phyloP scores from a whole-genome alignment of 2,888 invertebrate species.

The Busseola fusca region DNA sequence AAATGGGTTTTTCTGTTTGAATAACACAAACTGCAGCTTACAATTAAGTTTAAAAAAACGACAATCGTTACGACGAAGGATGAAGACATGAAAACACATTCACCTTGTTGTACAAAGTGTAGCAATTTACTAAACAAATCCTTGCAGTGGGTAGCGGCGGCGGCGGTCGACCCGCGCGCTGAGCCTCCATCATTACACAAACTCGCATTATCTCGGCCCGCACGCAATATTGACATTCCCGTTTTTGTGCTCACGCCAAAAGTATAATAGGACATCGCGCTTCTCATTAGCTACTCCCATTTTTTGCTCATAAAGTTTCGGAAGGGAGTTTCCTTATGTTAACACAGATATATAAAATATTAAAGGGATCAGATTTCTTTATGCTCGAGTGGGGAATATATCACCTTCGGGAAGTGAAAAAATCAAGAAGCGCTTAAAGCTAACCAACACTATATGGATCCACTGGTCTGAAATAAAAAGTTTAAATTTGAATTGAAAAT shows the following conservation, averaged over 20 bases:
- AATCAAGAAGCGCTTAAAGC: conserved; percentile 58
- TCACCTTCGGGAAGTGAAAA: conserved; percentile 47
- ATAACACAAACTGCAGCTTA: background rate
- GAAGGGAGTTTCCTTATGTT: conserved; percentile 66
- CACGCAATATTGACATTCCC: conserved; percentile 78
- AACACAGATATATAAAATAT: conserved; percentile 69
- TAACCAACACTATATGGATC: too few relatives aligned
- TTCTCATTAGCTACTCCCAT: conserved; percentile 70
- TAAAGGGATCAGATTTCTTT: conserved; percentile 64
- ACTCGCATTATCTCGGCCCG: conserved; percentile 67
- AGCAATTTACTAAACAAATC: conserved; percentile 66
- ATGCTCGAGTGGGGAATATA: conserved; percentile 53
- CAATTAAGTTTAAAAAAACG: conserved; percentile 18
- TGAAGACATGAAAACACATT: conserved; percentile 61
- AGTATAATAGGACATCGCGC: conserved; percentile 69
- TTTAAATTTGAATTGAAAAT: conserved; percentile 47
- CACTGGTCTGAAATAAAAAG: too few relatives aligned
- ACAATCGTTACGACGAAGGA: conserved; percentile 18
- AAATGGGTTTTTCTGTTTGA: background rate
- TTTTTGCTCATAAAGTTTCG: conserved; percentile 70
- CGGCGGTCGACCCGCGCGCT: conserved; percentile 40
- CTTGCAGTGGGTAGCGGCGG: conserved; percentile 48
- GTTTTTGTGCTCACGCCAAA: conserved; percentile 69
- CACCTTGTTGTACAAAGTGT: conserved; percentile 55
- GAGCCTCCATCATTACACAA: conserved; percentile 67